phyloP scores from a whole-genome alignment of 2,888 invertebrate genomes.

The Orthosia gothica region DNA sequence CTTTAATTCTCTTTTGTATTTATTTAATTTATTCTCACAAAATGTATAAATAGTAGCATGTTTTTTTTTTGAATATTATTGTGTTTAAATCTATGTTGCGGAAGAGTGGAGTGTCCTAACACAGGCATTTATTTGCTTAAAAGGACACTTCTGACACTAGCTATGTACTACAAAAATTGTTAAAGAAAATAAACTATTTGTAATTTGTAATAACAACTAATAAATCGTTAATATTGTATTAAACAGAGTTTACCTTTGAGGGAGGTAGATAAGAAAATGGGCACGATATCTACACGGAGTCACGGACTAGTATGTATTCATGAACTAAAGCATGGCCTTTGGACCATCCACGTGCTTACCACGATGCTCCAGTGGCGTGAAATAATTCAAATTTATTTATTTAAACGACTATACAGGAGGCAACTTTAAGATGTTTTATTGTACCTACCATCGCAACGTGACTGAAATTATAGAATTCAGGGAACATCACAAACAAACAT shows the following conservation, averaged over 20 bases:
- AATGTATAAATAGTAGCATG: no score
- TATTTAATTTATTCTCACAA: no score
- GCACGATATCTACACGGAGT: not conserved
- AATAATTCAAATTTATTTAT: conserved; percentile 23
- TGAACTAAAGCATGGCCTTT: conserved; percentile 2
- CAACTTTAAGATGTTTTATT: not conserved
- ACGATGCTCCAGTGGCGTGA: conserved; percentile 1
- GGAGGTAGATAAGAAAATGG: not conserved
- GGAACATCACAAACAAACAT: not conserved
- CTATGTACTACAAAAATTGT: no score
- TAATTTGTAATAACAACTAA: no score
- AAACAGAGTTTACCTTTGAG: not conserved
- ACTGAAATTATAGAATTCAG: not conserved
- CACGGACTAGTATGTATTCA: not conserved
- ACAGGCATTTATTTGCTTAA: no score
- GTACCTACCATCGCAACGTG: not conserved
- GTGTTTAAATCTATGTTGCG: no score
- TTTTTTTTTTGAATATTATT: no score
- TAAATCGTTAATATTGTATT: no score
- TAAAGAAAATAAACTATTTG: no score
- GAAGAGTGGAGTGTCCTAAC: no score
- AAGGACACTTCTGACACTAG: no score
- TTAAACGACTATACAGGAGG: conserved; percentile 6
- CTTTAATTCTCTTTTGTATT: no score
- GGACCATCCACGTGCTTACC: conserved; percentile 1